phyloP scores from a whole-genome alignment of 2,113 vertebrate species.

The Gila orcuttii region DNA sequence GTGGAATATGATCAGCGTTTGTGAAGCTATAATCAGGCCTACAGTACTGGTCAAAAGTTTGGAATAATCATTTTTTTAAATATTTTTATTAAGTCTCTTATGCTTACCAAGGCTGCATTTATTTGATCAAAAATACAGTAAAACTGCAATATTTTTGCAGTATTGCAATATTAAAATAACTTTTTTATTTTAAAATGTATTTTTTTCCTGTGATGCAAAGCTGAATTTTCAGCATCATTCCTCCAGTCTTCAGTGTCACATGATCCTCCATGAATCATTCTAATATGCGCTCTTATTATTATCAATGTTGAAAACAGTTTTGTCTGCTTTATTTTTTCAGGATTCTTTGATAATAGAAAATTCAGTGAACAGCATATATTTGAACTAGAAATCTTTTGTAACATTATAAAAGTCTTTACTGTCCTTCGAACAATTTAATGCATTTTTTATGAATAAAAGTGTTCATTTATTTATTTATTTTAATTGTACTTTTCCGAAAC shows the following conservation, averaged over 20 bases:
- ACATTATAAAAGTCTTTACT: neutral
- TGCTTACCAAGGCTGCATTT: neutral
- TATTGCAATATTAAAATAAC: neutral
- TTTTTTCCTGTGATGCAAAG: neutral
- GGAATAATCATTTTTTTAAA: neutral
- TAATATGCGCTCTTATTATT: neutral
- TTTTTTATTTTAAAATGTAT: neutral
- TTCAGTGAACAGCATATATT: neutral
- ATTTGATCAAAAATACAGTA: neutral
- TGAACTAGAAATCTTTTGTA: neutral
- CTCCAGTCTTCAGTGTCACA: neutral
- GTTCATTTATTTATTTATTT: neutral
- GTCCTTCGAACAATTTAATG: neutral
- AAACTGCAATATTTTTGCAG: neutral
- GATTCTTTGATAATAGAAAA: neutral
- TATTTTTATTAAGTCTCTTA: neutral
- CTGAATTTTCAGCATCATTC: neutral
- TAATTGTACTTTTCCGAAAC: neutral
- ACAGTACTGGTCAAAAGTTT: neutral
- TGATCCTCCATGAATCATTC: neutral
- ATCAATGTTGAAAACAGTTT: neutral
- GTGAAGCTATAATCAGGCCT: conserved; percentile 5
- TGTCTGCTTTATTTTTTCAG: neutral
- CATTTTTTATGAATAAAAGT: neutral
- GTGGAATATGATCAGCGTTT: conserved; percentile 21